Conservation (phyloP, 2,888 invertebrate genomes). For the Ochlodes sylvanus region DNA sequence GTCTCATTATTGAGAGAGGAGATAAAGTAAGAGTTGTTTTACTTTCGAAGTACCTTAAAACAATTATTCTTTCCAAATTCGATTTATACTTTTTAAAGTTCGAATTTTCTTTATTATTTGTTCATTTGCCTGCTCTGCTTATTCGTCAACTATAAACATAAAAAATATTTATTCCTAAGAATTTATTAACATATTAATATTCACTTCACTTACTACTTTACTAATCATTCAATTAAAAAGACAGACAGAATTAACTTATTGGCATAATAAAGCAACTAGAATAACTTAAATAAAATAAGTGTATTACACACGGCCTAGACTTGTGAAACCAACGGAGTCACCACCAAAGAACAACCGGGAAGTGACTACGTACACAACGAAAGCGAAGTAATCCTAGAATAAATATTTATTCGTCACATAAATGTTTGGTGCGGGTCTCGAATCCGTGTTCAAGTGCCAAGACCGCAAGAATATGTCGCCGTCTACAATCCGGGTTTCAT, state of each 20-base stretch:
- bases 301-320: background rate
- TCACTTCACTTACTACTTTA: no score
- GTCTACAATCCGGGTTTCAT: background rate
- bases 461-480: background rate
- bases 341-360: background rate
- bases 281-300: background rate
- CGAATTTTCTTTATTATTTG: no score
- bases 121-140: no score
- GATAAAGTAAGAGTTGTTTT: background rate
- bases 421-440: conserved; percentile 5
- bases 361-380: background rate
- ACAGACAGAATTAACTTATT: no score
- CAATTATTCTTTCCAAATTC: no score
- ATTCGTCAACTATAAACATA: no score
- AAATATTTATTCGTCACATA: conserved; percentile 7
- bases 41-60: no score
- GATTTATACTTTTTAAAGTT: no score
- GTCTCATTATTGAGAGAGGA: background rate
- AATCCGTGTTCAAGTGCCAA: background rate
- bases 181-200: no score
- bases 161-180: no score
- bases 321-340: background rate
- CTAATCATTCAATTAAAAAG: no score
- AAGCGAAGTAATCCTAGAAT: background rate
- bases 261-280: no score